Percentiles rank a stretch among this genome's conserved stretches.
Evolutionary conservation across 1,140 invertebrate genomes (phyloP).

Genomic region (Yoshiicerus persimilis): DNA sequence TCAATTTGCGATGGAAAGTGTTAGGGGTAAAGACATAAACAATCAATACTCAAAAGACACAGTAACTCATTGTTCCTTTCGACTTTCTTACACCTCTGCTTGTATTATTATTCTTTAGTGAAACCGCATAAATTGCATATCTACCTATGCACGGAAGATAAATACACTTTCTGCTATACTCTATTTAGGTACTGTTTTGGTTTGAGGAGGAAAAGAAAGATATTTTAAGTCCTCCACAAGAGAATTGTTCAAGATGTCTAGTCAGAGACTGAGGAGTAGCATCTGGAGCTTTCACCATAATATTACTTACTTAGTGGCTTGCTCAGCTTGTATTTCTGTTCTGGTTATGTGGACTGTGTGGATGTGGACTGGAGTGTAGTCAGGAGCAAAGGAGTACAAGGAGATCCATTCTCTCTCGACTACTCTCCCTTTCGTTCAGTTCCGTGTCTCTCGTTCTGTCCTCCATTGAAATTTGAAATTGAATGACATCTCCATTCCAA

Average conservation of each 20-base stretch:
- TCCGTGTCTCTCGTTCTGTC: not conserved
- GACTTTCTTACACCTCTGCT: not conserved
- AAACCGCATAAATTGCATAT: too few species aligned
- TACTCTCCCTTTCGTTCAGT: not conserved
- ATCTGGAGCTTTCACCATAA: constrained; percentile 3
- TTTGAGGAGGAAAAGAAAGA: not conserved
- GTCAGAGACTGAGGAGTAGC: not conserved
- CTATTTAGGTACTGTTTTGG: too few species aligned
- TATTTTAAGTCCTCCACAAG: not conserved
- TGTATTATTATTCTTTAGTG: too few species aligned
- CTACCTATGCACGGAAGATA: too few species aligned
- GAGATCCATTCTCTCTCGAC: not conserved
- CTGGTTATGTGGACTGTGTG: not conserved
- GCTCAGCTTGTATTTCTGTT: not conserved
- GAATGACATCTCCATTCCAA: constrained; percentile 13
- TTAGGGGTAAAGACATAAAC: not conserved
- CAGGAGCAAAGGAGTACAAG: not conserved
- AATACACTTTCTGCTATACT: too few species aligned
- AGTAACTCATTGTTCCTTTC: not conserved
- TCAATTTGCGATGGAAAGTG: not conserved
- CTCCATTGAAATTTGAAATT: constrained; percentile 2
- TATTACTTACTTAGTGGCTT: not conserved
- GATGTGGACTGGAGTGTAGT: not conserved
- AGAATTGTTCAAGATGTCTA: not conserved
- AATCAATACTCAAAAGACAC: not conserved